Evolutionary conservation across 64 coral and sea anemone genomes (phyloP).

Genomic region (Montipora cactus): DNA sequence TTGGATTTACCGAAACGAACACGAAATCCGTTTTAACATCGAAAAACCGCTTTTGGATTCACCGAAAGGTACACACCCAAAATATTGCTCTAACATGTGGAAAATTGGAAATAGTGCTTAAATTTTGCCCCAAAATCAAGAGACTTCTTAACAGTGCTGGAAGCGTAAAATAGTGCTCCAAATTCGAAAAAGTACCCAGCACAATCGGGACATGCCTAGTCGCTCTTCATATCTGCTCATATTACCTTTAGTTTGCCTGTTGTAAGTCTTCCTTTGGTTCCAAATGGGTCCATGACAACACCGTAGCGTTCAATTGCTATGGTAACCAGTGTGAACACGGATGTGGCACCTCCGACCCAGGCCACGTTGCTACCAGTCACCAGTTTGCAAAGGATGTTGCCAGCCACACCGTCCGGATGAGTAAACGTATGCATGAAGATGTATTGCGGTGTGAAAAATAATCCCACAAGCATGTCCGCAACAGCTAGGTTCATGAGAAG

Average conservation of each 20-base stretch:
- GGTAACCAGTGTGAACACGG: not conserved
- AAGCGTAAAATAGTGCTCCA: no score
- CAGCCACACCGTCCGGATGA: not conserved
- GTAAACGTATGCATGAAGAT: not conserved
- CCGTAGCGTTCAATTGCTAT: not conserved
- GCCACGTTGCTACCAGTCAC: not conserved
- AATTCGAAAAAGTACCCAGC: no score
- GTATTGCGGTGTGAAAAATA: not conserved
- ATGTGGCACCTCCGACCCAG: not conserved
- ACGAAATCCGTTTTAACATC: no score
- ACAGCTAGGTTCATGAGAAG: not conserved
- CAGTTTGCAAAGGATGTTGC: not conserved
- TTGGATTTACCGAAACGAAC: no score
- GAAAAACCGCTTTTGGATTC: no score
- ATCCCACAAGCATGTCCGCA: not conserved
- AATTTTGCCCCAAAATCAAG: no score
- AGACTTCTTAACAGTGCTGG: no score
- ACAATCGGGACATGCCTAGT: no score
- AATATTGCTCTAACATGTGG: no score
- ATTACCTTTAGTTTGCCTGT: not conserved
- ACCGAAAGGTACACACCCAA: no score
- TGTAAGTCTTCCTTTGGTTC: not conserved
- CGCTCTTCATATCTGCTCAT: not conserved
- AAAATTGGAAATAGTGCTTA: no score
- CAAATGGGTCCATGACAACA: not conserved